These are phyloP conservation scores for Brevimyrus niger DNA, from an alignment of 2,113 vertebrate genomes.

Conservation along the genomic window DNA sequence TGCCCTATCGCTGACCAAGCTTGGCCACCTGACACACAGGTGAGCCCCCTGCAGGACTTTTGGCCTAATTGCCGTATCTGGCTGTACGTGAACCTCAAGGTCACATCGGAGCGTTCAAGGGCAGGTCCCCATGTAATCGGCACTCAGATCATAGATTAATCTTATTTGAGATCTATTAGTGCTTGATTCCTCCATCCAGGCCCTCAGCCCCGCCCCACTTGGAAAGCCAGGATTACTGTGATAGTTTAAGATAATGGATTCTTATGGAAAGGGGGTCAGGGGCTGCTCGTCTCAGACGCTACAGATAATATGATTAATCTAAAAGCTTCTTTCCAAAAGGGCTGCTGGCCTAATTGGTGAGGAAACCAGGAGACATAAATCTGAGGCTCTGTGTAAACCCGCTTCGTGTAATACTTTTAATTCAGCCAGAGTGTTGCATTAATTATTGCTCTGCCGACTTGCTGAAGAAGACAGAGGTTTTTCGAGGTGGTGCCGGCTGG, in stretches of 20 bases:
- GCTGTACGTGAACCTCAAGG: conserved; percentile 98
- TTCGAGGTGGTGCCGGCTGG: neutral
- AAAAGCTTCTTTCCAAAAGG: conserved; percentile 95
- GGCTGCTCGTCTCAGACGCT: conserved; percentile 93
- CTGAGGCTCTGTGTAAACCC: conserved; percentile 57
- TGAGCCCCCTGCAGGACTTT: conserved; percentile 70
- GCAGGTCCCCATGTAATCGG: conserved; percentile 99
- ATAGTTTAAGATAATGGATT: conserved; percentile 99
- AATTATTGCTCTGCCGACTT: conserved; percentile 33
- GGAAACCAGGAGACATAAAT: conserved; percentile 65
- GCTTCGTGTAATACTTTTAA: conserved; percentile 35
- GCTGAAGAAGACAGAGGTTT: neutral
- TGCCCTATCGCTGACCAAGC: conserved; percentile 25
- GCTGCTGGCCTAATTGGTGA: conserved; percentile 81
- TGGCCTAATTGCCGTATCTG: conserved; percentile 86
- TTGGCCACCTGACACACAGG: conserved; percentile 70
- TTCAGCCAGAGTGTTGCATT: conserved; percentile 43
- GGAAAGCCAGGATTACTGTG: conserved; percentile 99
- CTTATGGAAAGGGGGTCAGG: conserved; percentile 96
- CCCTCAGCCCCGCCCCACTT: conserved; percentile 66
- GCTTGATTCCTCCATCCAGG: conserved; percentile 93
- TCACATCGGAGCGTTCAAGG: conserved; percentile 99
- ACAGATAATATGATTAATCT: conserved; percentile 99
- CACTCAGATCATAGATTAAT: conserved; percentile 99
- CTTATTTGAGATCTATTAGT: conserved; percentile 99